These are phyloP conservation scores for Halyomorpha halys DNA, from an alignment of 1,140 invertebrate species.

Conservation along the genomic window DNA sequence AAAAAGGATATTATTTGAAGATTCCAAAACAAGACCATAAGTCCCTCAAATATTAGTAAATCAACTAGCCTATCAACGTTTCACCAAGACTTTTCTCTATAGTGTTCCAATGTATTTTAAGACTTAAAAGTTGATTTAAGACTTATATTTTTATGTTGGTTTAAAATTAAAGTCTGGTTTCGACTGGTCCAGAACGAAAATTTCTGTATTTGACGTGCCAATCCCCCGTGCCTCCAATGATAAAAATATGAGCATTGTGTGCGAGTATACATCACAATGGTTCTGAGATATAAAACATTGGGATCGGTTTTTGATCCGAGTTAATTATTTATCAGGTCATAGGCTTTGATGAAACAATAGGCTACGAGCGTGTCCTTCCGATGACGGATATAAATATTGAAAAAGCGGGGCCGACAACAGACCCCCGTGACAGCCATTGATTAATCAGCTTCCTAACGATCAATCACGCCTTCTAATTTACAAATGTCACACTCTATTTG, in stretches of 20 bases:
- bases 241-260: background rate
- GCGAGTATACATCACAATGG: constrained; percentile 2
- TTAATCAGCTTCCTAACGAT: constrained; percentile 12
- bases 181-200: background rate
- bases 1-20: too few relatives aligned
- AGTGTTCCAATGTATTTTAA: too few relatives aligned
- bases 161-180: too few relatives aligned
- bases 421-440: constrained; percentile 9
- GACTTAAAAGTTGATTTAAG: too few relatives aligned
- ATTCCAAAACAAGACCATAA: too few relatives aligned
- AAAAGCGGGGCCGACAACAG: constrained; percentile 10
- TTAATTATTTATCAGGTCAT: constrained; percentile 16
- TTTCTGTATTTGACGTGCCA: constrained; percentile 2
- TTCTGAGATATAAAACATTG: constrained; percentile 1
- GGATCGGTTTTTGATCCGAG: constrained; percentile 15
- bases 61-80: too few relatives aligned
- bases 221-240: background rate
- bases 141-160: too few relatives aligned
- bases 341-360: constrained; percentile 11
- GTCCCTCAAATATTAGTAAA: too few relatives aligned
- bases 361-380: background rate
- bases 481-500: constrained; percentile 19
- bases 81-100: too few relatives aligned
- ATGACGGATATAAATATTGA: constrained; percentile 18
- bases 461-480: constrained; percentile 10